Evolutionary conservation across 2,888 invertebrate genomes (phyloP), one percentile per base, ranked within the genome.

Genomic region (Napeogenes inachia): DNA sequence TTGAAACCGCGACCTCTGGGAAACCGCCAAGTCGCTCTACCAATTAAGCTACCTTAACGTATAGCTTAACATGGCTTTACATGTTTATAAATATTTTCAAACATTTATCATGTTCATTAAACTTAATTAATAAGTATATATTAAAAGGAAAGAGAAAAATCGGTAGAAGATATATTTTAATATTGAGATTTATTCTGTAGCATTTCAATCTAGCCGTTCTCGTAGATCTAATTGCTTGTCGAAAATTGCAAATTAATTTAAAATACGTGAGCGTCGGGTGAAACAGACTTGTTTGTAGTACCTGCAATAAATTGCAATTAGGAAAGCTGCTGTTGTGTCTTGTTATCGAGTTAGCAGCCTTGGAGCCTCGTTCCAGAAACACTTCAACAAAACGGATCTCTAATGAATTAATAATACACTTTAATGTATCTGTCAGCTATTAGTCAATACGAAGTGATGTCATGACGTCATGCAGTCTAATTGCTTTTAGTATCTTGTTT

Each of bases 251-350:
- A 87, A 89, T 88, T 87, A 88, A 89, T 88, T 87, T 83, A 87
- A 89, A 89, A 89, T 88, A 89, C 87, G 85, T 86, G 84, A 84
- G 84, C 85, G 82, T 82, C 78, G 84, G 82, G 85, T 82, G 84
- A 82, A 80, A 81, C 82, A 81, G 86, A 81, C 82, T 88, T 85
- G 88, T 86, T 85, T 85, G 86, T 86, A 88, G 89, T 87, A 88
- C 89, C 89, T 90, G 89, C 87, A 89, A 90, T 88, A 89, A 90
- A 89, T 89, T 89, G 89, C 89, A 90, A 89, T 89, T 89, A 89
- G 87, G 85, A 87, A 82, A 87, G 84, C 88, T 83, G 71, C 85
- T 72, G 87, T 85, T 87, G 85, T 83, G 85, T 89, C 89, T 89
- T 89, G 89, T 89, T 89, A 89, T 89, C 86, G 85, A 89, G 89